Evolutionary conservation across 2,113 vertebrate genomes (phyloP), one percentile per base, ranked within the genome.

Genomic region (Neolamprologus toae): DNA sequence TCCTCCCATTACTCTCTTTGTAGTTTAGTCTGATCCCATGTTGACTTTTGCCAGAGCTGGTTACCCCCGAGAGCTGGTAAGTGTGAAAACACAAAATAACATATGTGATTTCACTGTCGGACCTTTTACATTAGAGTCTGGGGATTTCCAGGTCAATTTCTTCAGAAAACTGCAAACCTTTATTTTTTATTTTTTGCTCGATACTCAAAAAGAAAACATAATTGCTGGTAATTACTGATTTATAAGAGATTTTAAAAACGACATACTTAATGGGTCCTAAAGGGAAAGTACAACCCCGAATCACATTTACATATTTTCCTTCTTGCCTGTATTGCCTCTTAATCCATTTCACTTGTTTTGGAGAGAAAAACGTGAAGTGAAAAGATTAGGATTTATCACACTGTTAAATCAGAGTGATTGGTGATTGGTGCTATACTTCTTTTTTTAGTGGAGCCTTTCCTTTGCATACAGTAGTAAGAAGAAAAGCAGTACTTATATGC

Each of bases 31-130:
- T 89, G 87, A 92, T 92, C 28, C 82, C 12, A 17, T 87, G 89
- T 87, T 93, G 91, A 87, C 89, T 91, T 93, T 91, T 79, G 80
- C 88, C 90, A 66, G 86, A 92, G 80, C 86, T 71, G 54, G 73
- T 88, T 90, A 91, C 59, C 88, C 83, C 83, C 9, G 19, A 61
- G 81, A 79, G 85, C 76, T 83, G 87, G 49, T 85, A 88, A 83
- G 89, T 86, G 61, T 28, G 85, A 86, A 90, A 83, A 90, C 55
- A 79, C 23, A 61, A 17, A 55, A 42, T 42, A 83, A 66, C 17
- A 40, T 84, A 83, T 88, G 90, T 84, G 81, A 93, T 92, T 92
- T 91, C 80, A 90, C 87, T 26, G 37, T 80, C 40, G 35, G 83
- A 26, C 84, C 17, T n/a, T 61, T 92, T 90, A 84, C 66, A 47